Percentiles rank a stretch among this genome's conserved stretches.
Evolutionary conservation across 2,113 vertebrate species (phyloP).

Genomic region (Epinephelus fuscoguttatus): DNA sequence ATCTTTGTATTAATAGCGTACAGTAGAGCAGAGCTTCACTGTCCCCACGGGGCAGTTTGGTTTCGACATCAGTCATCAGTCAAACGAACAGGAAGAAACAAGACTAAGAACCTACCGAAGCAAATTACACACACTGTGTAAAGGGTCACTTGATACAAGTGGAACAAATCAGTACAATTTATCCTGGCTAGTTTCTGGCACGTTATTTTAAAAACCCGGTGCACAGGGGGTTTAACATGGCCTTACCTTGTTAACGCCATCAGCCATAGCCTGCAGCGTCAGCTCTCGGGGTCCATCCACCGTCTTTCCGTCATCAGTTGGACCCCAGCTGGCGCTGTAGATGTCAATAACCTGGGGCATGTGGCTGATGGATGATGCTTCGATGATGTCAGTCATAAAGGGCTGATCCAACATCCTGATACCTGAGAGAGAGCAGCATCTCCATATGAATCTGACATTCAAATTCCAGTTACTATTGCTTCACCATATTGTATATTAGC

Average conservation of each 20-base stretch:
- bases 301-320: slow-evolving; percentile 97
- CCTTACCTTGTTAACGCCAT: slow-evolving; percentile 97
- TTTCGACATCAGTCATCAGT: not conserved
- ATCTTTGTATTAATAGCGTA: not conserved
- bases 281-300: slow-evolving; percentile 99
- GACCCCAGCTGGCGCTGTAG: slow-evolving; percentile 99
- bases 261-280: slow-evolving; percentile 97
- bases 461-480: not conserved
- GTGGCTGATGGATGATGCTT: slow-evolving; percentile 98
- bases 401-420: slow-evolving; percentile 99
- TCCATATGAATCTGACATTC: not conserved
- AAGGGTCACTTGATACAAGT: not conserved
- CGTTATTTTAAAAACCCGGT: not conserved
- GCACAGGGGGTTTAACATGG: not conserved
- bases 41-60: not conserved
- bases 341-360: slow-evolving; percentile 99
- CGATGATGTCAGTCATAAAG: slow-evolving; percentile 99
- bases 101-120: not conserved
- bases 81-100: not conserved
- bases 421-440: slow-evolving; percentile 80
- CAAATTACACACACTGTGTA: not conserved
- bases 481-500: not conserved
- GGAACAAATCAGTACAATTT: not conserved
- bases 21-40: not conserved
- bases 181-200: not conserved